Base-by-base conservation (phyloP, 1,140 invertebrate genomes). In the Musca vetustissima region DNA sequence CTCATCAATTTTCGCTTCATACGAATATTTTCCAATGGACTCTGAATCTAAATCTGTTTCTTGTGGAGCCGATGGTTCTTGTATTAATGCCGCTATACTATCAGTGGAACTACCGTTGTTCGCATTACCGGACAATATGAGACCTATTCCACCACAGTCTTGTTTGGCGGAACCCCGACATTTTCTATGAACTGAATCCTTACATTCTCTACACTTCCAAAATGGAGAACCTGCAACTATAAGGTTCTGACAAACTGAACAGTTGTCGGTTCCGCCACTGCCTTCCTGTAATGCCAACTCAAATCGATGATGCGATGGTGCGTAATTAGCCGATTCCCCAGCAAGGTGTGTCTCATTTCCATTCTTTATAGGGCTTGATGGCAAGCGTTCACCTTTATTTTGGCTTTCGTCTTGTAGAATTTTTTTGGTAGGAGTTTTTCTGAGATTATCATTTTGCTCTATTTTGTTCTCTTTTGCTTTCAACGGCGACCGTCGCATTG, bases 201-300 rank as follows among this genome's bases (percentile, higher is more conserved):
- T 81, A 66, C 81, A 83, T 57, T 81, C 79, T 47, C 71, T 78
- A 53, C 81, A 83, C 25, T 74, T 76, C 80, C 80, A 83, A 57
- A 73, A 80, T 1, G 80, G 70, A 0, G 75, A 73, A 0, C 75
- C 76, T 9, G 73, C 71, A 1, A 81, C 9, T 14, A 82, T 75
- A 6, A 64, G 24, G n/a, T 74, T 70, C 0, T 71, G 59, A 57
- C 81, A 83, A 6, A 71, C 77, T 24, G 72, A 22, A 32, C 81
- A 83, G 4, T 49, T 48, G 0, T 64, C 15, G 0, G 68, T 59
- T 19, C 69, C 69, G 7, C 52, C 21, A 4, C 74, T 75, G 6
- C 73, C 68, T 25, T 75, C 73, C 25, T 80, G 76, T 48, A 81
- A 49, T 1, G 76, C 72, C 67, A 81, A 24, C 59, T 82, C 80